Conservation (phyloP, 53 echinoderm and acorn worm genomes). For the Crossaster papposus region DNA sequence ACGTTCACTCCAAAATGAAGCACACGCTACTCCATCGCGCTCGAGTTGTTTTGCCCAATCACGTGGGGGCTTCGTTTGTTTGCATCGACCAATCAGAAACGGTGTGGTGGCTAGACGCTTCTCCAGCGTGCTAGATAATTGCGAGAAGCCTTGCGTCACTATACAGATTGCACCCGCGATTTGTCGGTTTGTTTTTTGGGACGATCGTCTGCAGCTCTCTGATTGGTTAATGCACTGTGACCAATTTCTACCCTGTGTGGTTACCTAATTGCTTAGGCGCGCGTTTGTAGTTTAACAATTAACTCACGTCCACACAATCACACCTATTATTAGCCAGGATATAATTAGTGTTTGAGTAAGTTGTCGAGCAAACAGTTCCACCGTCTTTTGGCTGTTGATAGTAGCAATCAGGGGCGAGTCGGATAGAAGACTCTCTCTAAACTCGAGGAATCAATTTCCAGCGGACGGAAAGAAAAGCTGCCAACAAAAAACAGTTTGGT, state of each 20-base stretch:
- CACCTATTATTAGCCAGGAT: background rate
- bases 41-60: background rate
- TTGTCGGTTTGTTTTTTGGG: background rate
- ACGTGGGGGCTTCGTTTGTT: background rate
- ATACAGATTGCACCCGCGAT: background rate
- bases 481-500: background rate
- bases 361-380: background rate
- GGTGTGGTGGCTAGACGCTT: background rate
- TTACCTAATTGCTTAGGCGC: background rate
- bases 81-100: constrained; percentile 4
- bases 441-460: constrained; percentile 21
- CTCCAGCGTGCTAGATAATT: background rate
- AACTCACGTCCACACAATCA: background rate
- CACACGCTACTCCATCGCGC: background rate
- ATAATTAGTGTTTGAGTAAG: background rate
- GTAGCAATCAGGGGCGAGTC: background rate
- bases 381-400: background rate
- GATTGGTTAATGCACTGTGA: background rate
- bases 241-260: background rate
- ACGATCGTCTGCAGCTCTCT: background rate
- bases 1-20: background rate
- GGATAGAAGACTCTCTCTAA: background rate
- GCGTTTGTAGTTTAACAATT: constrained; percentile 28
- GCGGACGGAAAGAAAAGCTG: background rate
- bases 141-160: background rate